Evolutionary conservation across 1,140 invertebrate species (phyloP), one percentile per base, ranked within the genome.

Genomic region (Trichonephila clavata): DNA sequence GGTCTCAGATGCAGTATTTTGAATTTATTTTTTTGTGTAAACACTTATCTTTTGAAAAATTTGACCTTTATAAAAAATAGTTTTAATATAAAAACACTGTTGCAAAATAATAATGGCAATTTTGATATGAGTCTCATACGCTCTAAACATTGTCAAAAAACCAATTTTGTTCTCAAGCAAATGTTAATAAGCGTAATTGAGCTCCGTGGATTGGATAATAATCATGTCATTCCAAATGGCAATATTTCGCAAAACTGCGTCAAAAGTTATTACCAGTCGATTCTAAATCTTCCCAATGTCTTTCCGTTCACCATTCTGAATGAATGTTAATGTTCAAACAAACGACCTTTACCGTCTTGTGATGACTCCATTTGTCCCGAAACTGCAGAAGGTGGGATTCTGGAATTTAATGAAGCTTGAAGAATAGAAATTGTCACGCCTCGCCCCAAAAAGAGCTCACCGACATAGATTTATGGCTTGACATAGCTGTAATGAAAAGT

Each of bases 261-360:
- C 71, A 18, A 32, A 24, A 32, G 24, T 77, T 77, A 77, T 77
- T 39, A 39, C 71, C 71, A 77, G 27, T 77, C 71, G 71, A 77
- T 39, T 27, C 50, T 84, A 57, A 60, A 59, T 60, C 83, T 84
- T 84, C 27, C 87, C 65, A 24, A 89, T 57, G 43, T 77, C 87
- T 77, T 77, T 89, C 32, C 63, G 43, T 57, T 89, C 87, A 39
- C 71, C 18, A 63, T 84, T 84, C 16, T 27, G 57, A 92, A 65
- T 92, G 80, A 92, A 84, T 63, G 71, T 92, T 92, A 92, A 92
- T 92, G 90, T 92, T 84, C 90, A 84, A 92, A 84, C 71, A 92
- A 92, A 92, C 90, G 90, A 68, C 71, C 60, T 16, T n/a, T 50
- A 24, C 80, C 20, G 59, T 50, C n/a, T 43, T 18, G 14, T 92